phyloP scores from a whole-genome alignment of 2,113 vertebrate species.

The Callospermophilus lateralis region DNA sequence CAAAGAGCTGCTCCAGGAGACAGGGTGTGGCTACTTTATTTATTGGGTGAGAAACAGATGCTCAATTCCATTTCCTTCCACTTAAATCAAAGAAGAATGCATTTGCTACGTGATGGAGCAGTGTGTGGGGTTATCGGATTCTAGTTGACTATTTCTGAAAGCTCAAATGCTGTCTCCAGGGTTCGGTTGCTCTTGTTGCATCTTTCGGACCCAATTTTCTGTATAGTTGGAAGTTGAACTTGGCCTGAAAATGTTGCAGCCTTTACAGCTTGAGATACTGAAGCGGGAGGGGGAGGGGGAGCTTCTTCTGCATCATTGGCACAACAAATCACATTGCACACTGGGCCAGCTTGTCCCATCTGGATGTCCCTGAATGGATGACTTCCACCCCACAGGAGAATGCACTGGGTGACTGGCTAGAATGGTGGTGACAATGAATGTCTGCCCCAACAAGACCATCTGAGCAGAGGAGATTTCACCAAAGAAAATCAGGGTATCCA shows the following conservation, averaged over 20 bases:
- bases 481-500: constrained; percentile 31
- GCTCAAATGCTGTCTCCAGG: background rate
- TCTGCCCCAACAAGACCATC: background rate
- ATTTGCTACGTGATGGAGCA: constrained; percentile 18
- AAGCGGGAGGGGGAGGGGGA: background rate
- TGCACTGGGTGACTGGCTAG: background rate
- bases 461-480: background rate
- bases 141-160: constrained; percentile 7
- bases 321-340: background rate
- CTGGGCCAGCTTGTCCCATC: constrained; percentile 4
- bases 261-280: constrained; percentile 30
- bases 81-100: background rate
- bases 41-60: constrained; percentile 51
- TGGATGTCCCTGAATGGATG: background rate
- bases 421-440: background rate
- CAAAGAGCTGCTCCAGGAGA: constrained; percentile 2
- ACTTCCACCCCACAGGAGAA: background rate
- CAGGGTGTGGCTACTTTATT: background rate
- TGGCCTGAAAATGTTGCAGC: background rate
- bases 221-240: constrained; percentile 2
- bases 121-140: constrained; percentile 7
- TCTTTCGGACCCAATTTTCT: constrained; percentile 8
- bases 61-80: constrained; percentile 5
- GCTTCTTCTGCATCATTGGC: background rate
- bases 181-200: background rate